Conservation (phyloP, 2,113 vertebrate genomes). For the Rhinogobius similis region DNA sequence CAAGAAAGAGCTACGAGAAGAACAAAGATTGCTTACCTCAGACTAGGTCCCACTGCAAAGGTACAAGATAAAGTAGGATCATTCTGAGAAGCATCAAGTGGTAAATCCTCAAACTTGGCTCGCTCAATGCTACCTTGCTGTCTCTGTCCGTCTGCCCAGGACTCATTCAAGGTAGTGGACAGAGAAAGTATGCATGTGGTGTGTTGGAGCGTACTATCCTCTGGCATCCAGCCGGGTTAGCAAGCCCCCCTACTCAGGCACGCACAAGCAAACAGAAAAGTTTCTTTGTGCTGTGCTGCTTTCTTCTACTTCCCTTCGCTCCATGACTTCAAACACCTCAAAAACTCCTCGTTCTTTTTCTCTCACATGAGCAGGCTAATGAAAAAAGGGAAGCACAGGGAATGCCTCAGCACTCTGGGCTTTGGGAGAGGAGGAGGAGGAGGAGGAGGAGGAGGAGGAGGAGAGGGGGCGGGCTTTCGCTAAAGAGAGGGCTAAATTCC, state of each 20-base stretch:
- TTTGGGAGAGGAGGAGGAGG: conserved; percentile 29
- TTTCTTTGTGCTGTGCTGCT: conserved; percentile 45
- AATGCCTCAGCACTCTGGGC: conserved; percentile 68
- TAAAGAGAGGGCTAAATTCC: conserved; percentile 80
- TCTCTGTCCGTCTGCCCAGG: conserved; percentile 43
- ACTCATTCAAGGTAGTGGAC: conserved; percentile 52
- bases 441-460: conserved; percentile 33
- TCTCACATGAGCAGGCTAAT: conserved; percentile 19
- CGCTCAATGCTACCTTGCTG: conserved; percentile 48
- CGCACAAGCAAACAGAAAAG: conserved; percentile 29
- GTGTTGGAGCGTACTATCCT: conserved; percentile 31
- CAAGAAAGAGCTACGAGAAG: neutral
- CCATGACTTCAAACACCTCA: conserved; percentile 41
- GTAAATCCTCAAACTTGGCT: conserved; percentile 64
- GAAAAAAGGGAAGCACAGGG: conserved; percentile 37
- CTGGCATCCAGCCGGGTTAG: conserved; percentile 68
- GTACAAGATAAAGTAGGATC: conserved; percentile 63
- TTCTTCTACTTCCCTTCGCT: conserved; percentile 49
- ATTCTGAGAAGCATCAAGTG: conserved; percentile 78
- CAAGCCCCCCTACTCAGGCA: conserved; percentile 59
- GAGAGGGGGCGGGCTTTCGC: conserved; percentile 56
- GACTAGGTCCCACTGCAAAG: conserved; percentile 57
- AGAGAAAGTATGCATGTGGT: conserved; percentile 39
- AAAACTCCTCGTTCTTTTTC: conserved; percentile 36
- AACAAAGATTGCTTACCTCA: conserved; percentile 62